Evolutionary conservation across 2,888 invertebrate species (phyloP), one percentile per base, ranked within the genome.

Genomic region (Endomychus coccineus): DNA sequence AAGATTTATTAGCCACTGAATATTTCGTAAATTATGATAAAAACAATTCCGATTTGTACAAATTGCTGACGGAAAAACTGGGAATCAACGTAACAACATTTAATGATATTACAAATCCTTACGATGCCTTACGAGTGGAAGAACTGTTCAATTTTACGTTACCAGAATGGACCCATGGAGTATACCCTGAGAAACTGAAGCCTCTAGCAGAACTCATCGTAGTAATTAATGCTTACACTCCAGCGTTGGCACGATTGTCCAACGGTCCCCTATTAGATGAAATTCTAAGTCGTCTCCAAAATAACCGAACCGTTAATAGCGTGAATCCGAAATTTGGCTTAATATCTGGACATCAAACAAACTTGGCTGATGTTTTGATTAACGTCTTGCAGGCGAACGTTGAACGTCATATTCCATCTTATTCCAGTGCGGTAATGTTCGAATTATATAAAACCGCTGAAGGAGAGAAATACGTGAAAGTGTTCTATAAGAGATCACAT

Each of bases 401-500:
- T 23, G 6, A 7, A 4, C 2, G 2, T 2, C 19, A 13, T 2
- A 13, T 33, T 14, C 33, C 33, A 4, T 30, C n/a, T n/a, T 19
- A 16, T 17, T n/a, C 23, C 3, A 15, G 11, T 3, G 16, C 24
- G 4, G 10, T 24, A 4, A 33, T 33, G 2, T 33, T 24, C 16
- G 33, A 33, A 15, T 23, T 33, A 15, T 14, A 10, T 16, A 24
- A 13, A 12, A 13, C 23, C 2, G 15, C 10, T n/a, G 5, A 23
- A 2, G 24, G 24, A 15, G 12, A 15, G 7, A 2, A 9, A 4
- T 33, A 11, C 15, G 24, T 33, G 3, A 2, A 33, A 2, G 4
- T 13, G 11, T 17, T 22, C 3, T 33, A 23, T 33, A 33, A 33
- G n/a, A n/a, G n/a, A n/a, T n/a, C n/a, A n/a, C n/a, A n/a, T n/a